A percentile compares a stretch with the other conserved stretches of the same genome.
Evolutionary conservation across 2,797 vertebrate genomes (phyloP).

Genomic region (Choloepus didactylus): DNA sequence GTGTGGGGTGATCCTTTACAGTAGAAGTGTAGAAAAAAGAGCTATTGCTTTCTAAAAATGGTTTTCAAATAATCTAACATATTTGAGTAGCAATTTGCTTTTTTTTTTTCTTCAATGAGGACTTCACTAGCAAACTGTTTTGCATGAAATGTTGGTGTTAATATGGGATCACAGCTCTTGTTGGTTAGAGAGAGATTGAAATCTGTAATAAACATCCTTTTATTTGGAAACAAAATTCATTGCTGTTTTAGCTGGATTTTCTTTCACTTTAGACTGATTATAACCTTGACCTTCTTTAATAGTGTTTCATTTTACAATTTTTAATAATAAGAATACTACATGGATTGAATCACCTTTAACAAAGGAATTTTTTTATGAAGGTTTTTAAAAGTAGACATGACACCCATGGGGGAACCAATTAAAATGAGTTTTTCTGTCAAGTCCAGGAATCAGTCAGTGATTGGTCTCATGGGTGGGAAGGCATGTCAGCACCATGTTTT

Average conservation of each 20-base stretch:
- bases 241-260: slow-evolving; percentile 3
- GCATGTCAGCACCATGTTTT: not conserved
- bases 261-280: slow-evolving; percentile 20
- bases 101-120: not conserved
- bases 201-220: not conserved
- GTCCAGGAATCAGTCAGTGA: not conserved
- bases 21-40: slow-evolving; percentile 44
- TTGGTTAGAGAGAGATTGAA: not conserved
- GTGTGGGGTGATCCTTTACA: not conserved
- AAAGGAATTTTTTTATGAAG: not conserved
- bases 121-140: not conserved
- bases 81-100: not conserved
- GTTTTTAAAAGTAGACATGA: not conserved
- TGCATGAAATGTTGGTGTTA: slow-evolving; percentile 20
- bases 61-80: slow-evolving; percentile 6
- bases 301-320: slow-evolving; percentile 27
- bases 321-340: not conserved
- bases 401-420: not conserved
- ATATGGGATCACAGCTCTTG: not conserved
- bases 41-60: slow-evolving; percentile 58
- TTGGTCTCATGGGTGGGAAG: not conserved
- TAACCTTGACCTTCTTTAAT: not conserved
- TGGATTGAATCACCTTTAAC: not conserved
- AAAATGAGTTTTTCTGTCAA: not conserved
- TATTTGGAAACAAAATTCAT: slow-evolving; percentile 57